phyloP scores from a whole-genome alignment of 2,888 invertebrate genomes.

The Athalia rosae region DNA sequence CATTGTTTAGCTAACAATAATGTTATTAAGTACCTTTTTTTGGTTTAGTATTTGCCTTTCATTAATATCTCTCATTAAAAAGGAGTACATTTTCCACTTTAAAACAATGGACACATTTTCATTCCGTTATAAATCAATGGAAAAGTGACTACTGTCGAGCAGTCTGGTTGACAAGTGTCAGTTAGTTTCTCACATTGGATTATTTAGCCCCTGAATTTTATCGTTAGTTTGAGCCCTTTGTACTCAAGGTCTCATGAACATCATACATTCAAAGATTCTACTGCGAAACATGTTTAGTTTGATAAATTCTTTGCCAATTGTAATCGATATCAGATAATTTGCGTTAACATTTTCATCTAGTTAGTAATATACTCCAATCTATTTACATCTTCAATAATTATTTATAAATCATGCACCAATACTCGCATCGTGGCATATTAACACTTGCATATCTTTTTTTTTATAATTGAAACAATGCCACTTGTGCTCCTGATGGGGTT shows the following conservation, averaged over 20 bases:
- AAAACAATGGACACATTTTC: slow-evolving; percentile 9
- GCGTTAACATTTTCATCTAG: slow-evolving; percentile 3
- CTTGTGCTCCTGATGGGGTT: slow-evolving; percentile 20
- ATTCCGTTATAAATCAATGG: not conserved
- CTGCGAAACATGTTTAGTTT: not conserved
- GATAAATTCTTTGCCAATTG: not conserved
- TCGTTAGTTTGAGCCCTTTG: not conserved
- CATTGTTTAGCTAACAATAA: slow-evolving; percentile 5
- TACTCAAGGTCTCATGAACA: not conserved
- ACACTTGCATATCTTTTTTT: not conserved
- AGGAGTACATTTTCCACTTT: not conserved
- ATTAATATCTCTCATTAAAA: not conserved
- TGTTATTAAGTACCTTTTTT: not conserved
- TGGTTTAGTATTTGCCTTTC: not conserved
- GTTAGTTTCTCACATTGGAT: not conserved
- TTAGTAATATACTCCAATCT: not conserved
- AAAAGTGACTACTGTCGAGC: not conserved
- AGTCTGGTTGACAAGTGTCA: not conserved
- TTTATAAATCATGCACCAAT: slow-evolving; percentile 1
- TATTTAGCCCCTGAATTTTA: not conserved
- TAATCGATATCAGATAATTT: not conserved
- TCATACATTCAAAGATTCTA: not conserved
- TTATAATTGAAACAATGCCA: not conserved
- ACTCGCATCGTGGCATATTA: slow-evolving; percentile 19
- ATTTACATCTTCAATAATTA: not conserved